Percentiles rank a stretch among this genome's conserved stretches.
phyloP scores from a whole-genome alignment of 1,140 invertebrate genomes.

The Lasioglossum albipes region DNA sequence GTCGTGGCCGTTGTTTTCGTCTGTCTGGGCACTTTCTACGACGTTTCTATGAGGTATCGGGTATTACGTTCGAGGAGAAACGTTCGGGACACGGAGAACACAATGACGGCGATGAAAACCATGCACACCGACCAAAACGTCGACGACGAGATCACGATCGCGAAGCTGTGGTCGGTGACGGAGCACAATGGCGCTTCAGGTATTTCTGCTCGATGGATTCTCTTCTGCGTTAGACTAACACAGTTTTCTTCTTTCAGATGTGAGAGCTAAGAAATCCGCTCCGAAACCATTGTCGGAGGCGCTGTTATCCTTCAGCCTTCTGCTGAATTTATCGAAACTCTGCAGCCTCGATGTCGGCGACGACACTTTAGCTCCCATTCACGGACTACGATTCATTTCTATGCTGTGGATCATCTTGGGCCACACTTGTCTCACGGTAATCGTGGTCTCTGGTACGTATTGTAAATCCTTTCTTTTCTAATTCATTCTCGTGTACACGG shows the following conservation, averaged over 20 bases:
- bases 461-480: not conserved
- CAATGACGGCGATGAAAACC: conserved; percentile 43
- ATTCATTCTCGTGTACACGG: not conserved
- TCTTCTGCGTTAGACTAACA: too few species aligned
- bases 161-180: conserved; percentile 64
- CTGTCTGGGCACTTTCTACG: conserved; percentile 65
- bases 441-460: conserved; percentile 72
- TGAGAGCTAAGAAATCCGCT: conserved; percentile 54
- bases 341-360: conserved; percentile 66
- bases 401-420: conserved; percentile 77
- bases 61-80: conserved; percentile 48
- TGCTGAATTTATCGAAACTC: conserved; percentile 69
- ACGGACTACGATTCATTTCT: conserved; percentile 75
- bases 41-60: conserved; percentile 66
- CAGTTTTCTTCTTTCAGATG: conserved; percentile 50
- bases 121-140: not conserved
- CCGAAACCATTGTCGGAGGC: conserved; percentile 66
- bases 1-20: conserved; percentile 50
- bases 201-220: too few species aligned
- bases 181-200: conserved; percentile 57
- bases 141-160: conserved; percentile 53
- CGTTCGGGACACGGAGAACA: conserved; percentile 9
- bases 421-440: conserved; percentile 74
- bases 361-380: conserved; percentile 75
- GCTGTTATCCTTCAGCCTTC: conserved; percentile 68